Percentiles rank a stretch among this genome's conserved stretches.
These are phyloP conservation scores for Onthophagus sagittarius DNA, from an alignment of 2,888 invertebrate genomes.

Conservation along the genomic window DNA sequence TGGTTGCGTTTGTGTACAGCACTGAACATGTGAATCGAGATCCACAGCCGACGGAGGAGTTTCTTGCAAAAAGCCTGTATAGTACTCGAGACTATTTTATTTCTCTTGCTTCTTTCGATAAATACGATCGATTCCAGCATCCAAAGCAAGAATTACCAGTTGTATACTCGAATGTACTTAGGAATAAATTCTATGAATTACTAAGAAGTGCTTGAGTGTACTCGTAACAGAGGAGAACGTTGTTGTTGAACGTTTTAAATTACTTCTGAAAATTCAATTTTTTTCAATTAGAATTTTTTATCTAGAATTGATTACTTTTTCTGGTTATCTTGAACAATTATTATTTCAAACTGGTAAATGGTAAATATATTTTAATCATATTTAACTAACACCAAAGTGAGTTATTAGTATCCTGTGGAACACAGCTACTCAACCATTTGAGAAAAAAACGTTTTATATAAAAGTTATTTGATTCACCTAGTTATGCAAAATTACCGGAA, in stretches of 20 bases:
- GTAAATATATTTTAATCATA: no score
- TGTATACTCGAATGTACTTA: background rate
- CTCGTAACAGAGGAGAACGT: background rate
- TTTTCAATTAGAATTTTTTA: no score
- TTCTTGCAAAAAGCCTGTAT: no score
- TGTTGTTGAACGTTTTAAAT: background rate
- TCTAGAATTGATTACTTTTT: no score
- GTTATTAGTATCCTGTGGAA: no score
- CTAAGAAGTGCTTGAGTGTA: background rate
- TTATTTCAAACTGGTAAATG: no score
- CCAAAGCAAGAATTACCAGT: background rate
- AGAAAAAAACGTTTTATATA: no score
- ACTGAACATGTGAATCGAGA: constrained; percentile 24
- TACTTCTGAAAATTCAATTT: background rate
- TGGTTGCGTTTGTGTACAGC: constrained; percentile 30
- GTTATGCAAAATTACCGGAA: no score
- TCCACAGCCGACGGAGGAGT: background rate
- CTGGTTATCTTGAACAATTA: no score
- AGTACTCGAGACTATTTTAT: background rate
- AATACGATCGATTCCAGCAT: background rate
- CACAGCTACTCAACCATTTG: no score
- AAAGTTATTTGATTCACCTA: no score
- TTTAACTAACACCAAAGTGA: no score
- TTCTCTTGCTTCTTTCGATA: background rate
- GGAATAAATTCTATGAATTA: background rate